These are phyloP conservation scores for Halictus ligatus DNA, from an alignment of 2,888 invertebrate species.

Conservation along the genomic window DNA sequence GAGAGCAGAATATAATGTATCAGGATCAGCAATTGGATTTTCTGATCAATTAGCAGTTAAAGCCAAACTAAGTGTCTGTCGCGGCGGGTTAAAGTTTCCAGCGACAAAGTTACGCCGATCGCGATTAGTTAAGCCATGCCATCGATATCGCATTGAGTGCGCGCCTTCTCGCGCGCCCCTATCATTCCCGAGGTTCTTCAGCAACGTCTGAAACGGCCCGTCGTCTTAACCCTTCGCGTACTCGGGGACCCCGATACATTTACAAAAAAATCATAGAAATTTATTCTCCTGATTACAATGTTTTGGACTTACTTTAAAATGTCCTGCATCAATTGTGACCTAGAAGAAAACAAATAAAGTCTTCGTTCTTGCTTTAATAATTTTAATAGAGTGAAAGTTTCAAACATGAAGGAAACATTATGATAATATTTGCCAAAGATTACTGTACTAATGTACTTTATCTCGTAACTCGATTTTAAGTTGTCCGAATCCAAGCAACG, in stretches of 20 bases:
- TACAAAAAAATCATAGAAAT: too few species aligned
- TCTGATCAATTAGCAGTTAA: conserved; percentile 82
- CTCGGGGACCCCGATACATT: neutral
- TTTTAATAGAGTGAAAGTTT: neutral
- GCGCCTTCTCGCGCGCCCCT: neutral
- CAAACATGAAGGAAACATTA: neutral
- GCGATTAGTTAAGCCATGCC: conserved; percentile 75
- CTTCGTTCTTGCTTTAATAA: too few species aligned
- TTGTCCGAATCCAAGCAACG: neutral
- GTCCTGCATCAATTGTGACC: neutral
- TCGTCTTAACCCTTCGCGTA: neutral
- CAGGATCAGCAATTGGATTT: conserved; percentile 79
- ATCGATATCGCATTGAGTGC: conserved; percentile 71
- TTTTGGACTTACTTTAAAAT: neutral
- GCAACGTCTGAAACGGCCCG: neutral
- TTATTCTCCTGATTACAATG: neutral
- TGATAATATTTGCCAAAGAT: neutral
- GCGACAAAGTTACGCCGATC: conserved; percentile 72
- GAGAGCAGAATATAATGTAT: conserved; percentile 70
- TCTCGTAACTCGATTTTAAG: neutral
- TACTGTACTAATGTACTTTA: neutral
- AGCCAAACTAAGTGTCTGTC: conserved; percentile 82
- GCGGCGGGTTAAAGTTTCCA: conserved; percentile 77
- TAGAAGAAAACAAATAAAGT: neutral
- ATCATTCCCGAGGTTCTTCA: conserved; percentile 10